These are phyloP conservation scores for Guaruba guarouba DNA, from an alignment of 2,113 vertebrate species.

Conservation along the genomic window DNA sequence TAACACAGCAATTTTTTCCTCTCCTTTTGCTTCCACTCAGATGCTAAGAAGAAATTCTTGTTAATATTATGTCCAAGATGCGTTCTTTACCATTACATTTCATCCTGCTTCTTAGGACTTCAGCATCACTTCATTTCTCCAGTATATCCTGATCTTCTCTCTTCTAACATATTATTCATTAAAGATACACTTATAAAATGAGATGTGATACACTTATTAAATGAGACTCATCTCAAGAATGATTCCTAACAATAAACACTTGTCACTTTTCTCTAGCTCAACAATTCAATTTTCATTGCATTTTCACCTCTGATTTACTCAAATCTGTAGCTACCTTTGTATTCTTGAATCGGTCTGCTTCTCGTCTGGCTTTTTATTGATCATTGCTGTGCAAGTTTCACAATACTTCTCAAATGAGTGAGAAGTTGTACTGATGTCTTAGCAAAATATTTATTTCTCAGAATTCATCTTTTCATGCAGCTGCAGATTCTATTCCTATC, in stretches of 20 bases:
- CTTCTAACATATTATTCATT: neutral
- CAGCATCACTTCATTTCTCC: neutral
- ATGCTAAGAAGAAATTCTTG: neutral
- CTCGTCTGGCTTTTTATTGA: neutral
- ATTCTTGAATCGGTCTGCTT: neutral
- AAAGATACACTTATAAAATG: neutral
- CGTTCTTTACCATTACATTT: neutral
- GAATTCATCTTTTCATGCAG: neutral
- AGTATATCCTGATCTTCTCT: neutral
- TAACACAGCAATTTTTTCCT: neutral
- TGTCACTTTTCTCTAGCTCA: neutral
- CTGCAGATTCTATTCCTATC: constrained; percentile 19
- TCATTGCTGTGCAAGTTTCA: neutral
- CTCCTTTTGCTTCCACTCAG: neutral
- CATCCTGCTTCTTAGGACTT: neutral
- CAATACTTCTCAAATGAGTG: neutral
- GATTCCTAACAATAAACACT: neutral
- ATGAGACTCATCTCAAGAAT: neutral
- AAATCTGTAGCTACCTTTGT: neutral
- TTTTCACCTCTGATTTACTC: neutral
- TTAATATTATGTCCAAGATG: neutral
- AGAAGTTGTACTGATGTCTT: neutral
- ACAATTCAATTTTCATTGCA: neutral
- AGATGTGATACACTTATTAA: neutral
- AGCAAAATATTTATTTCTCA: constrained; percentile 21